Conservation (phyloP, 2,888 invertebrate species). For the Pardosa pseudoannulata region DNA sequence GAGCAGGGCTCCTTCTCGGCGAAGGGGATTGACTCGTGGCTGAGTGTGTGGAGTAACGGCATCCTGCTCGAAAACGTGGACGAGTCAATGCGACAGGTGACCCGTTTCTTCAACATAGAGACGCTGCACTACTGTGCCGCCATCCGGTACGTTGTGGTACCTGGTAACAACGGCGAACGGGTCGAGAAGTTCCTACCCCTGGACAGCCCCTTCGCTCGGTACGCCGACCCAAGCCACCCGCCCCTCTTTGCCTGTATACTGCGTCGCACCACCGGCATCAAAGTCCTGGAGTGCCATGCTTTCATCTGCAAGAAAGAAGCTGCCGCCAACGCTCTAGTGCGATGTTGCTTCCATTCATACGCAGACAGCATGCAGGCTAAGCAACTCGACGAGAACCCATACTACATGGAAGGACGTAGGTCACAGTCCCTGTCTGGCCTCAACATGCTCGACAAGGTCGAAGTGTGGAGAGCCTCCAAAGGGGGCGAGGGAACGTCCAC, state of each 20-base stretch:
- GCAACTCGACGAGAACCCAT: constrained; percentile 80
- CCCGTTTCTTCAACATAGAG: constrained; percentile 96
- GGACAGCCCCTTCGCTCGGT: constrained; percentile 97
- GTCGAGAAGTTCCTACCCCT: constrained; percentile 87
- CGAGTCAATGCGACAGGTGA: constrained; percentile 94
- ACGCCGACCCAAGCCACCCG: constrained; percentile 94
- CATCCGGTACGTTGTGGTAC: constrained; percentile 88
- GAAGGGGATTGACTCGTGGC: constrained; percentile 95
- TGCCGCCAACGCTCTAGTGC: constrained; percentile 97
- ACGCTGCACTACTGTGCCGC: constrained; percentile 97
- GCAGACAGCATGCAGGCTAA: constrained; percentile 96
- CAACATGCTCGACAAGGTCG: constrained; percentile 73
- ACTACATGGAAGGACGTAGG: constrained; percentile 72
- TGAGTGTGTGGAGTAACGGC: constrained; percentile 98
- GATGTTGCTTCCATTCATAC: constrained; percentile 98
- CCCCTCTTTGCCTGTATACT: constrained; percentile 98
- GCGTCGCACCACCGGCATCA: constrained; percentile 95
- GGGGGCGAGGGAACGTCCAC: constrained; percentile 40
- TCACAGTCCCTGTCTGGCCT: constrained; percentile 73
- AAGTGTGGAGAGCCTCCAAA: constrained; percentile 70
- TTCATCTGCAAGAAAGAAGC: constrained; percentile 98
- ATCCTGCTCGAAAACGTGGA: constrained; percentile 95
- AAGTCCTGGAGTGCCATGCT: constrained; percentile 98
- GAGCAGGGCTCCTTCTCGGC: constrained; percentile 87
- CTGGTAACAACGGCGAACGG: constrained; percentile 78